Conservation (phyloP, 2,113 vertebrate species). For the Eurypyga helias region DNA sequence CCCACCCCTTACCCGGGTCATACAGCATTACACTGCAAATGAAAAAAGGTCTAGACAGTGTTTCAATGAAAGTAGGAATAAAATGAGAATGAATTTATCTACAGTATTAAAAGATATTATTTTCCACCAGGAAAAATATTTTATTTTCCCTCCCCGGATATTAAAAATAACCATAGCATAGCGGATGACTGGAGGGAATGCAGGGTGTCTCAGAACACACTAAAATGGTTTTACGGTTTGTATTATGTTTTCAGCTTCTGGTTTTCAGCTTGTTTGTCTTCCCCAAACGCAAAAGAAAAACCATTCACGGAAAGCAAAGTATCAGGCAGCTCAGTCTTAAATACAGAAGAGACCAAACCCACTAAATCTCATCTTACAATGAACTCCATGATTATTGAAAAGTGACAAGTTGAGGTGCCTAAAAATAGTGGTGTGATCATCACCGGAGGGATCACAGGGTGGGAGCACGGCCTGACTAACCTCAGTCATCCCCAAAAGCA, state of each 20-base stretch:
- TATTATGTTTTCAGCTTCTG: not conserved
- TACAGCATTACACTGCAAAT: not conserved
- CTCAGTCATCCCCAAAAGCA: rapidly evolving
- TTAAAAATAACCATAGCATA: not conserved
- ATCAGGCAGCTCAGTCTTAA: not conserved
- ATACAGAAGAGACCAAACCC: not conserved
- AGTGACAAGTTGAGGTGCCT: not conserved
- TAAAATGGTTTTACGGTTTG: not conserved
- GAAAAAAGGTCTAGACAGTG: not conserved
- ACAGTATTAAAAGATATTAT: not conserved
- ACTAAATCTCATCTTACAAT: not conserved
- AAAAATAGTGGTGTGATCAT: not conserved
- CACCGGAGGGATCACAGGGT: not conserved
- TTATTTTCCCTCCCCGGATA: not conserved
- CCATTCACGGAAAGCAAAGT: not conserved
- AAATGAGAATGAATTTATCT: not conserved
- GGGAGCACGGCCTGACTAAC: rapidly evolving
- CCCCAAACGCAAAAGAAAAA: not conserved
- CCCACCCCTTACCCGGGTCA: not conserved
- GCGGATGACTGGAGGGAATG: not conserved
- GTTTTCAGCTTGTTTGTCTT: not conserved
- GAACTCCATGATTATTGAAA: not conserved
- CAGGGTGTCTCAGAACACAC: not conserved
- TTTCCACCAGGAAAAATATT: not conserved
- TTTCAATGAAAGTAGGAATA: not conserved